Percentiles rank a stretch among this genome's conserved stretches.
Evolutionary conservation across 2,113 vertebrate genomes (phyloP).

Genomic region (Geothlypis trichas): DNA sequence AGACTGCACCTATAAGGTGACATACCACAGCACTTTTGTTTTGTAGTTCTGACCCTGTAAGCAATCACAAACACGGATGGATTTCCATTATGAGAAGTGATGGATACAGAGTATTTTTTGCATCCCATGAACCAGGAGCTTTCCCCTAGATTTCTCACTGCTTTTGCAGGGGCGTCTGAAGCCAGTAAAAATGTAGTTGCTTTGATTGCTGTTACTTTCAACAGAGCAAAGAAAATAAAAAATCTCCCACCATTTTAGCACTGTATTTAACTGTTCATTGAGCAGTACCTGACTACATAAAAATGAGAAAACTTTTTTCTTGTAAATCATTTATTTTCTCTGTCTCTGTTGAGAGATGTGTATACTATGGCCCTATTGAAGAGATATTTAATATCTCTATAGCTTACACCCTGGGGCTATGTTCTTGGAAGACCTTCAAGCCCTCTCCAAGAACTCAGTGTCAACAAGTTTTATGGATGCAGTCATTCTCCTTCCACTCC

Average conservation of each 20-base stretch:
- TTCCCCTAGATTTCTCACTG: neutral
- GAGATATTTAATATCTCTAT: neutral
- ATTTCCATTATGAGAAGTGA: neutral
- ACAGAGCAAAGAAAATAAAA: neutral
- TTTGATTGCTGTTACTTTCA: neutral
- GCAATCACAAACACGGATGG: neutral
- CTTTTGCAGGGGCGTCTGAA: neutral
- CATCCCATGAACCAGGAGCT: neutral
- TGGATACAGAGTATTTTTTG: neutral
- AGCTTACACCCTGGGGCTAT: neutral
- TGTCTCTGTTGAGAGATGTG: neutral
- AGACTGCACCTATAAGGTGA: neutral
- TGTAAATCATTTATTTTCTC: neutral
- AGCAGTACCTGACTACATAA: neutral
- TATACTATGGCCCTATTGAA: neutral
- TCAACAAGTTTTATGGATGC: neutral
- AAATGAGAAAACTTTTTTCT: neutral
- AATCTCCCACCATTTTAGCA: neutral
- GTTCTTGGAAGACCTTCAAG: neutral
- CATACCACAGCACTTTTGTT: rapidly evolving
- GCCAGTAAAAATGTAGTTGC: neutral
- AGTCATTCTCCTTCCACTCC: neutral
- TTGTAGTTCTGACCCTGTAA: neutral
- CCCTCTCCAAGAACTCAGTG: neutral
- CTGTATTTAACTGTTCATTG: neutral